Evolutionary conservation across 2,888 invertebrate genomes (phyloP).

Genomic region (Nezara viridula): DNA sequence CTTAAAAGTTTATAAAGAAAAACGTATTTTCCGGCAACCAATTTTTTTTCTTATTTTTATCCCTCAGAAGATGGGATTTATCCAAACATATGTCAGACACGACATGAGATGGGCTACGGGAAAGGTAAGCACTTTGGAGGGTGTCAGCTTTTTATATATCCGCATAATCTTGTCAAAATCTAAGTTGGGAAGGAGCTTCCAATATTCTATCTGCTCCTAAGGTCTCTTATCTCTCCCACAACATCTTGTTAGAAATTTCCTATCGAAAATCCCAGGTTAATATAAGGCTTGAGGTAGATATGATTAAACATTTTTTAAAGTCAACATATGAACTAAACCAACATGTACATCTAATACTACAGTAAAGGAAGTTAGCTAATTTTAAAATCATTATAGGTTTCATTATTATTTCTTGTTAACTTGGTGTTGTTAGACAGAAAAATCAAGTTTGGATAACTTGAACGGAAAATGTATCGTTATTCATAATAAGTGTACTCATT

Average conservation of each 20-base stretch:
- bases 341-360: no score
- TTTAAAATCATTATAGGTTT: no score
- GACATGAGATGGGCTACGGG: neutral
- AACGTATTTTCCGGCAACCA: neutral
- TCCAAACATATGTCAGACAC: neutral
- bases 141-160: neutral
- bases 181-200: neutral
- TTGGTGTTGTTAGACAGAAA: no score
- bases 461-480: no score
- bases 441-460: no score
- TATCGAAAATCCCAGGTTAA: neutral
- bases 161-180: slow-evolving; percentile 31
- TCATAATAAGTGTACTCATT: no score
- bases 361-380: no score
- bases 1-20: neutral
- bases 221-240: neutral
- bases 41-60: neutral
- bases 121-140: neutral
- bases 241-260: neutral
- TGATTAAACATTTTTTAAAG: no score
- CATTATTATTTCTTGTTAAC: no score
- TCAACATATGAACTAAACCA: no score
- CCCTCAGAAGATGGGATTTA: neutral
- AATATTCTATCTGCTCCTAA: neutral
- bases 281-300: no score